A percentile compares a stretch with the other conserved stretches of the same genome.
Evolutionary conservation across 2,797 vertebrate species (phyloP).

Genomic region (Malacoctenus gilli): DNA sequence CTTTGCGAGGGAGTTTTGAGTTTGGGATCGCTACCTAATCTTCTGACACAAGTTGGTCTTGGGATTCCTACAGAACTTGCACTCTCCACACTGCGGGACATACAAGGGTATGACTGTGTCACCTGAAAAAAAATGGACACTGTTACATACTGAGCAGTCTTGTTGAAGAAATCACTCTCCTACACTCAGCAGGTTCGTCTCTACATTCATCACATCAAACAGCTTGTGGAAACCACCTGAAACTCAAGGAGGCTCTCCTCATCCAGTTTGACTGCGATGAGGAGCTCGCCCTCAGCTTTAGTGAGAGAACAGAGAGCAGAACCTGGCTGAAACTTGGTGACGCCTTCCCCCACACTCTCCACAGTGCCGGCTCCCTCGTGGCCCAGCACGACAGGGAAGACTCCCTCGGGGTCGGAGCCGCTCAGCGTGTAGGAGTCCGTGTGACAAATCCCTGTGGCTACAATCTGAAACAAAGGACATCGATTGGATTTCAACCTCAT

Average conservation of each 20-base stretch:
- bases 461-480: constrained; percentile 74
- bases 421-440: constrained; percentile 93
- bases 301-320: not conserved
- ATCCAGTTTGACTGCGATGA: not conserved
- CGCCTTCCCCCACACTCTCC: constrained; percentile 90
- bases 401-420: constrained; percentile 89
- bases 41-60: constrained; percentile 95
- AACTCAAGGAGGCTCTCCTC: not conserved
- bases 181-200: no score
- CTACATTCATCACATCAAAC: not conserved
- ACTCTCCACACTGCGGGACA: constrained; percentile 90
- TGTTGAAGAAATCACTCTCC: no score
- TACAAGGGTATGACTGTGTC: constrained; percentile 91
- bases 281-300: not conserved
- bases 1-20: no score
- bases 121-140: constrained; percentile 76
- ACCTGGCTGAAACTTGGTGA: constrained; percentile 88
- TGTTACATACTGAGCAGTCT: not conserved
- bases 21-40: constrained; percentile 82
- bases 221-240: not conserved
- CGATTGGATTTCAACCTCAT: not conserved
- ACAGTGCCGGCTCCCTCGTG: constrained; percentile 92
- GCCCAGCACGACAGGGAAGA: constrained; percentile 90
- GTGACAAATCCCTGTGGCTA: constrained; percentile 91
- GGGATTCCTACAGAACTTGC: constrained; percentile 92